These are phyloP conservation scores for Oithona nana DNA, from an alignment of 2,888 invertebrate genomes.

Conservation along the genomic window DNA sequence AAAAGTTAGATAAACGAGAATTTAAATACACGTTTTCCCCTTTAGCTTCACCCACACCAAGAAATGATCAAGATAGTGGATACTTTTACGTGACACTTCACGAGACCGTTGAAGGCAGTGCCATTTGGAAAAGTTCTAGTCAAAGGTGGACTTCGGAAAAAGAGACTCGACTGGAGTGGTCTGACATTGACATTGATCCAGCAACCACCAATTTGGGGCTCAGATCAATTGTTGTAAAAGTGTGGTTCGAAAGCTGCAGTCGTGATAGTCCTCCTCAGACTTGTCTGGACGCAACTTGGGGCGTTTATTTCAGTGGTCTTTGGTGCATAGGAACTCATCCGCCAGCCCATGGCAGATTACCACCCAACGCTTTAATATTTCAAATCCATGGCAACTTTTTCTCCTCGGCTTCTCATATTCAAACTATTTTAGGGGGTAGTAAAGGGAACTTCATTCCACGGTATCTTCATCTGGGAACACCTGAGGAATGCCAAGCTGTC, in stretches of 20 bases:
- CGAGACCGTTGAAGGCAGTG: not conserved
- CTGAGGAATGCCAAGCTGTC: not conserved
- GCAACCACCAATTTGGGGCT: not conserved
- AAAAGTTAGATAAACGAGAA: too few relatives aligned
- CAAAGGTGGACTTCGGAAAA: not conserved
- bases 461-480: not conserved
- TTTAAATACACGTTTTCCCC: too few relatives aligned
- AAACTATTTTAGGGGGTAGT: not conserved
- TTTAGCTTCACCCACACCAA: not conserved
- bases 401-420: not conserved
- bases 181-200: not conserved
- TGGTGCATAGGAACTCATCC: not conserved
- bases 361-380: not conserved
- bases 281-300: not conserved
- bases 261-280: not conserved
- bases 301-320: not conserved
- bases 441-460: not conserved
- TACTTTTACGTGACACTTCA: not conserved
- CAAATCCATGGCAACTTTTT: not conserved
- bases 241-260: not conserved
- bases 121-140: not conserved
- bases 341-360: not conserved
- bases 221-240: not conserved
- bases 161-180: not conserved
- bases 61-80: not conserved